Evolutionary conservation across 2,888 invertebrate species (phyloP).

Genomic region (Eupithecia subfuscata): DNA sequence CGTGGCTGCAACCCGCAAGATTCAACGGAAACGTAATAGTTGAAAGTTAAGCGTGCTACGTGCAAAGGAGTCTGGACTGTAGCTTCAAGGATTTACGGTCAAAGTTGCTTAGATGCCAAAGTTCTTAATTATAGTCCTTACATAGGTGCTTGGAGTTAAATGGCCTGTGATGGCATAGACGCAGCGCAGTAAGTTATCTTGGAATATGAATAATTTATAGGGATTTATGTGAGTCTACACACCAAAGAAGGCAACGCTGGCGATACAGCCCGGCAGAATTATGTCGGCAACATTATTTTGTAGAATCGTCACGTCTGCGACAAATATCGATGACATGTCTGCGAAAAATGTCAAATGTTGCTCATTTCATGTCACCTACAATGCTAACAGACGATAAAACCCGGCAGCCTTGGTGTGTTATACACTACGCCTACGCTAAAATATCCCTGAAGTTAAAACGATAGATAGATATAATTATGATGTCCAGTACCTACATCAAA

Average conservation of each 20-base stretch:
- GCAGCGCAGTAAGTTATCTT: constrained; percentile 44
- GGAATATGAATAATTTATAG: constrained; percentile 37
- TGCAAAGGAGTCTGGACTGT: constrained; percentile 40
- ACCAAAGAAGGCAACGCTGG: neutral
- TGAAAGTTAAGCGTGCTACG: constrained; percentile 41
- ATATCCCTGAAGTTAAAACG: neutral
- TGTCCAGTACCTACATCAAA: too few relatives aligned
- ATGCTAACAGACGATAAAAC: neutral
- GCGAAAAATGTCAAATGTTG: neutral
- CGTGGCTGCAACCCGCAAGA: constrained; percentile 50
- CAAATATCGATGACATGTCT: too few relatives aligned
- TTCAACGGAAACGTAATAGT: constrained; percentile 45
- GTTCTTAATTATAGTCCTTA: constrained; percentile 52
- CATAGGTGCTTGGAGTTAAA: constrained; percentile 50
- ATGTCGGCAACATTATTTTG: neutral
- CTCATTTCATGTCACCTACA: neutral
- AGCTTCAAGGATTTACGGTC: constrained; percentile 21
- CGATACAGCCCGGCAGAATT: neutral
- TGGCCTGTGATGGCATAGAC: constrained; percentile 49
- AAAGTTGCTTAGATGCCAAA: constrained; percentile 32
- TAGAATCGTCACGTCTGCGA: neutral
- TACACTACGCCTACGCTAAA: neutral
- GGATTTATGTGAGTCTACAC: neutral
- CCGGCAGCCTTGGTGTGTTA: neutral
- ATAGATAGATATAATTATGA: too few relatives aligned